Conservation (phyloP, 2,888 invertebrate genomes). For the Calameuta filiformis region DNA sequence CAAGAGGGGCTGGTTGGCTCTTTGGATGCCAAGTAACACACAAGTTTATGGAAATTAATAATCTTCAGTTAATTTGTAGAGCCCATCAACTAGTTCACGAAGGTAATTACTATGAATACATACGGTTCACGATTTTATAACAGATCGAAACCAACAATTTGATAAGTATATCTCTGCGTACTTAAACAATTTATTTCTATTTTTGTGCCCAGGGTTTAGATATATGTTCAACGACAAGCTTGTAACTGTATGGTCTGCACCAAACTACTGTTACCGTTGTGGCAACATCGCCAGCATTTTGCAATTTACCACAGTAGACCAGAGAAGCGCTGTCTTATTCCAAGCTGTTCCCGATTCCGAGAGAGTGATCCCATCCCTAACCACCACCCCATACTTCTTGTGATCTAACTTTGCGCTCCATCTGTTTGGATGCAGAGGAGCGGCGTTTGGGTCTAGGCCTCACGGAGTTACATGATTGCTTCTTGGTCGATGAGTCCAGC, state of each 20-base stretch:
- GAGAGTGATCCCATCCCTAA: slow-evolving; percentile 91
- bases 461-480: slow-evolving; percentile 35
- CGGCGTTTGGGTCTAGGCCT: slow-evolving; percentile 44
- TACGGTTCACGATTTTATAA: not conserved
- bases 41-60: slow-evolving; percentile 93
- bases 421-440: slow-evolving; percentile 46
- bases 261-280: slow-evolving; percentile 99
- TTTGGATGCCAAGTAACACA: slow-evolving; percentile 96
- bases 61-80: slow-evolving; percentile 92
- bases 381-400: slow-evolving; percentile 97
- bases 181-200: not conserved
- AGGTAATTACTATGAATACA: slow-evolving; percentile 70
- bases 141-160: not conserved
- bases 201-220: slow-evolving; percentile 81
- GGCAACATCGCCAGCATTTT: slow-evolving; percentile 98
- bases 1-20: slow-evolving; percentile 97
- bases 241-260: slow-evolving; percentile 99
- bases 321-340: slow-evolving; percentile 87
- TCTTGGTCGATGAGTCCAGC: slow-evolving; percentile 34
- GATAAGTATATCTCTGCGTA: not conserved
- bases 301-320: slow-evolving; percentile 84
- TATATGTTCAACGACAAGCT: slow-evolving; percentile 98
- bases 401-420: slow-evolving; percentile 67
- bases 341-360: slow-evolving; percentile 95
- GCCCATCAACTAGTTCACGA: slow-evolving; percentile 99